These are phyloP conservation scores for Cuniculus paca DNA, from an alignment of 2,797 vertebrate species.

Conservation along the genomic window DNA sequence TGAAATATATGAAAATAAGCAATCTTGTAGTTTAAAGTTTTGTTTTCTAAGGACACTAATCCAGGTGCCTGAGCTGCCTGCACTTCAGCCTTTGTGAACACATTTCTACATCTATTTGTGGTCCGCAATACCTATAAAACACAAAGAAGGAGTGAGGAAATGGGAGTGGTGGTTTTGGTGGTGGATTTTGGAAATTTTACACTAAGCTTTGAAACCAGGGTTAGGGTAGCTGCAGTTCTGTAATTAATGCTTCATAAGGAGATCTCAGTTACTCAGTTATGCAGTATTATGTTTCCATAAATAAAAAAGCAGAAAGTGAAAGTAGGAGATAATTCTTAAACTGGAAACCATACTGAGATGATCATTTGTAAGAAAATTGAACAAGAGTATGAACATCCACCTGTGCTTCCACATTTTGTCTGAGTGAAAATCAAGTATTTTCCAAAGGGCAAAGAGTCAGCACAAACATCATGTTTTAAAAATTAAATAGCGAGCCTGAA, in stretches of 20 bases:
- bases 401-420: not conserved
- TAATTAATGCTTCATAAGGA: not conserved
- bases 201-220: not conserved
- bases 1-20: not conserved
- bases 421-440: not conserved
- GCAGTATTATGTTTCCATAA: not conserved
- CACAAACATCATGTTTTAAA: not conserved
- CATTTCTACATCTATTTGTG: not conserved
- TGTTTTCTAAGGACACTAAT: not conserved
- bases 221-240: not conserved
- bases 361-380: not conserved
- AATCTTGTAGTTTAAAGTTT: not conserved
- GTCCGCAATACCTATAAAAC: not conserved
- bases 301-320: not conserved
- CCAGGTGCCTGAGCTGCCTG: not conserved
- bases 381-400: not conserved
- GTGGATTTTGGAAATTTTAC: not conserved
- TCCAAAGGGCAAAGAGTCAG: not conserved
- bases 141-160: not conserved
- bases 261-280: not conserved
- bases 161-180: not conserved
- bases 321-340: not conserved
- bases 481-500: not conserved
- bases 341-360: not conserved
- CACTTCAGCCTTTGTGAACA: not conserved